These are phyloP conservation scores for Alosa alosa DNA, from an alignment of 2,113 vertebrate genomes.

Conservation along the genomic window DNA sequence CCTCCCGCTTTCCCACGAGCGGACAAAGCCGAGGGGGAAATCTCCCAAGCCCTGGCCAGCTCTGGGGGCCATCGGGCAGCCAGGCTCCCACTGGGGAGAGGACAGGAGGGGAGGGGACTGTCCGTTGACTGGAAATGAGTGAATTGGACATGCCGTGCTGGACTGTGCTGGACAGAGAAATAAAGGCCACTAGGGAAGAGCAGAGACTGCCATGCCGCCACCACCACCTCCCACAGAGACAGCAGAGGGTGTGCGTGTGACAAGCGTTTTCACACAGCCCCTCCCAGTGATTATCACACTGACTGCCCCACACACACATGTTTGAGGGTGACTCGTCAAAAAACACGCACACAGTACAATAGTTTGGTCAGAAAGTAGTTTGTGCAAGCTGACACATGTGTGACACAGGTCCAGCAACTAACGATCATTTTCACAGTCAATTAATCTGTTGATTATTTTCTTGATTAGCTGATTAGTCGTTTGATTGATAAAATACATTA, in stretches of 20 bases:
- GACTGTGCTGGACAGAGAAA: not conserved
- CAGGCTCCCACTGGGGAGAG: constrained; percentile 32
- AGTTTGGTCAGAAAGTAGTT: too few relatives aligned
- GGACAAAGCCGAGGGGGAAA: constrained; percentile 52
- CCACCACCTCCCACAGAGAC: not conserved
- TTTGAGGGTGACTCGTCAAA: not conserved
- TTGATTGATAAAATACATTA: too few relatives aligned
- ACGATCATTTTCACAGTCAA: too few relatives aligned
- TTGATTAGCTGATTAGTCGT: too few relatives aligned
- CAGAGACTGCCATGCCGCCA: not conserved
- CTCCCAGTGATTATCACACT: not conserved
- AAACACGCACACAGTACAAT: not conserved
- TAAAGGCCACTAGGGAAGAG: not conserved
- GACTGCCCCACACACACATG: not conserved
- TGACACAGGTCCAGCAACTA: too few relatives aligned
- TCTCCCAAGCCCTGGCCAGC: constrained; percentile 52
- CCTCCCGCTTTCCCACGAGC: constrained; percentile 57
- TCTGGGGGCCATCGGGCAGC: constrained; percentile 44
- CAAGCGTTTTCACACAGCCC: not conserved
- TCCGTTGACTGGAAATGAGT: constrained; percentile 39
- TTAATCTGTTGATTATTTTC: too few relatives aligned
- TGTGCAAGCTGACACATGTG: too few relatives aligned
- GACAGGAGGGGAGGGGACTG: not conserved
- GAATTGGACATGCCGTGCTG: not conserved
- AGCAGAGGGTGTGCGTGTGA: not conserved